A percentile compares a stretch with the other conserved stretches of the same genome.
Evolutionary conservation across 2,113 vertebrate genomes (phyloP).

Genomic region (Syngnathus typhle): DNA sequence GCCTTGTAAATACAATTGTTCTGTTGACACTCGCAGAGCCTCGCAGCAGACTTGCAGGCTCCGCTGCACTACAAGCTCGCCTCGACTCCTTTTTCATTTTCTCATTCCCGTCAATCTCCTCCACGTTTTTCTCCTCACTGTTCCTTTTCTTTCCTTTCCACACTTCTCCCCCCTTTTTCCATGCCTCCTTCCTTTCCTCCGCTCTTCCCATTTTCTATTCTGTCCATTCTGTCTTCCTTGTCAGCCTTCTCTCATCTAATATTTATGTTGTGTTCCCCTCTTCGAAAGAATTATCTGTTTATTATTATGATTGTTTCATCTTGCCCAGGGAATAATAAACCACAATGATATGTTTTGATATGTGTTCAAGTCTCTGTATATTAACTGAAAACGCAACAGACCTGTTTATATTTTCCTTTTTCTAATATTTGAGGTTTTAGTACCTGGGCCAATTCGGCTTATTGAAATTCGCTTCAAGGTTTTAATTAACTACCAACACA

Average conservation of each 20-base stretch:
- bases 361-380: slow-evolving; percentile 9
- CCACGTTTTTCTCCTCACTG: slow-evolving; percentile 3
- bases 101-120: slow-evolving; percentile 10
- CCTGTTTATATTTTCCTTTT: slow-evolving; percentile 36
- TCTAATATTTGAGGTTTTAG: slow-evolving; percentile 27
- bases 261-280: not conserved
- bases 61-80: slow-evolving; percentile 58
- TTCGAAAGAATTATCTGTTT: slow-evolving; percentile 11
- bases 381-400: slow-evolving; percentile 24
- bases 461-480: slow-evolving; percentile 19
- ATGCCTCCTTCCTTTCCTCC: slow-evolving; percentile 5
- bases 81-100: slow-evolving; percentile 10
- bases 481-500: slow-evolving; percentile 32
- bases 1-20: slow-evolving; percentile 75
- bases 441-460: slow-evolving; percentile 21
- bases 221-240: not conserved
- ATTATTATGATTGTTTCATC: slow-evolving; percentile 39
- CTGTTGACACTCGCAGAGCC: slow-evolving; percentile 66
- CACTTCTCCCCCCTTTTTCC: not conserved
- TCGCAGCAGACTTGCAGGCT: slow-evolving; percentile 72
- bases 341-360: not conserved
- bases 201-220: slow-evolving; percentile 4
- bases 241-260: not conserved
- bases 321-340: slow-evolving; percentile 17
- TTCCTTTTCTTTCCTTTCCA: slow-evolving; percentile 8